These are phyloP conservation scores for Holacanthella duospinosa DNA, from an alignment of 2,888 invertebrate species.

Conservation along the genomic window DNA sequence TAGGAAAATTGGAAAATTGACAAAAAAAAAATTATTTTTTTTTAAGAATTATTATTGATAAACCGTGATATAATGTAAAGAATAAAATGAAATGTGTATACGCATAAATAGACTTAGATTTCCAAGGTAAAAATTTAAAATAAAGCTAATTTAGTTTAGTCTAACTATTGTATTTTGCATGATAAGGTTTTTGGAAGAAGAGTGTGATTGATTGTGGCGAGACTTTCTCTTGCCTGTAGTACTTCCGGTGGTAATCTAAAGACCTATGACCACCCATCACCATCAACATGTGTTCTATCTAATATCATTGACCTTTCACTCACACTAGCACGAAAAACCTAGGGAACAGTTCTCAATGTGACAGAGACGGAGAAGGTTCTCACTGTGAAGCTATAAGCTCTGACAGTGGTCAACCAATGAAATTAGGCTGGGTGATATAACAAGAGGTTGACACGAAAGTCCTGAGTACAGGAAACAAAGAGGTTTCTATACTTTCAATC, in stretches of 20 bases:
- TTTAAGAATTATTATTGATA: too few species aligned
- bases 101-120: too few species aligned
- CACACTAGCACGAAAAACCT: neutral
- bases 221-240: neutral
- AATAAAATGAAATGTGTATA: too few species aligned
- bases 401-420: neutral
- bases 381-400: neutral
- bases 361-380: neutral
- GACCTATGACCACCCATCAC: neutral
- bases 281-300: neutral
- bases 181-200: neutral
- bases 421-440: neutral
- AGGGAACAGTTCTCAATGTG: neutral
- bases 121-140: too few species aligned
- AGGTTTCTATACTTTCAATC: too few species aligned
- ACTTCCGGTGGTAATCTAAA: neutral
- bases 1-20: too few species aligned
- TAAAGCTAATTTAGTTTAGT: too few species aligned
- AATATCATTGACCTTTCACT: conserved; percentile 2
- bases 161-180: too few species aligned
- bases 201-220: neutral
- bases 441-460: neutral
- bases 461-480: too few species aligned
- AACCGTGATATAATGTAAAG: too few species aligned
- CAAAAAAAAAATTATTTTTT: too few species aligned